A percentile compares a stretch with the other conserved stretches of the same genome.
These are phyloP conservation scores for Arizona elegans DNA, from an alignment of 2,113 vertebrate species.

Conservation along the genomic window DNA sequence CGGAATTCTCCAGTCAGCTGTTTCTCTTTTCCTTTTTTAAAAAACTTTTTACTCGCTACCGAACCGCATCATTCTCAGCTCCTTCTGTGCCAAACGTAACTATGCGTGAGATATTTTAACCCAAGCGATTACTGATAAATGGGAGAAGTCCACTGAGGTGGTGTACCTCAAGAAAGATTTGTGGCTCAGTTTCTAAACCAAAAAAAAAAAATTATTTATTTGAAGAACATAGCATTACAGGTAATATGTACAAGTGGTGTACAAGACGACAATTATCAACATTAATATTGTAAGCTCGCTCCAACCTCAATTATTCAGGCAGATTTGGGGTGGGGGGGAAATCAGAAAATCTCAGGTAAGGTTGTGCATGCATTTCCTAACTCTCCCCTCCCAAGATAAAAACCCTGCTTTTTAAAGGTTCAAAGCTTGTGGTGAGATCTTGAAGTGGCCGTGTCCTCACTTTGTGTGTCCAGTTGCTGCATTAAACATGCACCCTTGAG, in stretches of 20 bases:
- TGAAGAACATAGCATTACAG: neutral
- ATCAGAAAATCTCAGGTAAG: neutral
- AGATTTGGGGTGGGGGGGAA: neutral
- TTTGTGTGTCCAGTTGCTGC: neutral
- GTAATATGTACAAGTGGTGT: neutral
- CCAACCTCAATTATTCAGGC: neutral
- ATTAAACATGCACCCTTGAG: neutral
- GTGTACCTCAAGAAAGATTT: neutral
- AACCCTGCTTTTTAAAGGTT: neutral
- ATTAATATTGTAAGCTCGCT: neutral
- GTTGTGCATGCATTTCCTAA: neutral
- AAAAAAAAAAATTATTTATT: constrained; percentile 19
- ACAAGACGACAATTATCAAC: constrained; percentile 1
- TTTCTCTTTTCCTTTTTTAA: too few species aligned
- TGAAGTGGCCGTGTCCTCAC: neutral
- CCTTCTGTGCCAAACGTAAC: neutral
- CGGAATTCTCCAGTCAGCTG: neutral
- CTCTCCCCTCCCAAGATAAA: neutral
- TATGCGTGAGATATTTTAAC: neutral
- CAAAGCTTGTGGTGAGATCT: neutral
- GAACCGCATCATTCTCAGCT: neutral
- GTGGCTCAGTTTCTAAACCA: neutral
- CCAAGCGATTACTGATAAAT: neutral
- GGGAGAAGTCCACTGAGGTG: neutral
- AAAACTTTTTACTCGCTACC: neutral